Base-by-base conservation (phyloP, 2,888 invertebrate species). In the Hyposoter didymator region DNA sequence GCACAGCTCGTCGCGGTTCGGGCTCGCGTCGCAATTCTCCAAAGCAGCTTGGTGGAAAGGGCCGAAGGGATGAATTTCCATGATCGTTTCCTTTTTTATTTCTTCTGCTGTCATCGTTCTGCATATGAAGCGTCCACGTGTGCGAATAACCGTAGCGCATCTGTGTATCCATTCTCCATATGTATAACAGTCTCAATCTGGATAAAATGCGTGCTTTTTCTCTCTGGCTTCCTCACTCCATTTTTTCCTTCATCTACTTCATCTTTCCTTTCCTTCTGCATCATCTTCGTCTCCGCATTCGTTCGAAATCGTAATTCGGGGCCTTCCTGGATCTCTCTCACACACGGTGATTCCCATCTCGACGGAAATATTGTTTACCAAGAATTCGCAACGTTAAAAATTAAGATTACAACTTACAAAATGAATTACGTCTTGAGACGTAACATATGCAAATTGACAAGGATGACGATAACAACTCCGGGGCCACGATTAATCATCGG, bases 401-500 rank as follows among this genome's bases (percentile, higher is more conserved):
- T n/a, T n/a, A n/a, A n/a, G n/a, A n/a, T n/a, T n/a, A n/a, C n/a
- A n/a, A n/a, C n/a, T n/a, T n/a, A n/a, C n/a, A n/a, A n/a, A n/a
- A n/a, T n/a, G n/a, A n/a, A n/a, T n/a, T n/a, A n/a, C n/a, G n/a
- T n/a, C n/a, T n/a, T n/a, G n/a, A n/a, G n/a, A n/a, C n/a, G n/a
- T n/a, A n/a, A n/a, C n/a, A n/a, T n/a, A n/a, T 8, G 28, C 7
- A 32, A 55, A 32, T 32, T 32, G 28, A 45, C 52, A 19, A 43
- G 22, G 78, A 32, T 6, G 69, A 28, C n/a, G 49, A 76, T 12
- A 59, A 76, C 47, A 49, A 66, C 52, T n/a, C 19, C n/a, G 47
- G 10, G 64, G 49, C n/a, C 19, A 43, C 39, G 70, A 79, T 79
- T 79, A 49, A 72, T 72, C 59, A 79, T 62, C 69, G 62, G 64